Percentiles rank a stretch among this genome's conserved stretches.
phyloP scores from a whole-genome alignment of 2,113 vertebrate genomes.

The Hipposideros armiger region DNA sequence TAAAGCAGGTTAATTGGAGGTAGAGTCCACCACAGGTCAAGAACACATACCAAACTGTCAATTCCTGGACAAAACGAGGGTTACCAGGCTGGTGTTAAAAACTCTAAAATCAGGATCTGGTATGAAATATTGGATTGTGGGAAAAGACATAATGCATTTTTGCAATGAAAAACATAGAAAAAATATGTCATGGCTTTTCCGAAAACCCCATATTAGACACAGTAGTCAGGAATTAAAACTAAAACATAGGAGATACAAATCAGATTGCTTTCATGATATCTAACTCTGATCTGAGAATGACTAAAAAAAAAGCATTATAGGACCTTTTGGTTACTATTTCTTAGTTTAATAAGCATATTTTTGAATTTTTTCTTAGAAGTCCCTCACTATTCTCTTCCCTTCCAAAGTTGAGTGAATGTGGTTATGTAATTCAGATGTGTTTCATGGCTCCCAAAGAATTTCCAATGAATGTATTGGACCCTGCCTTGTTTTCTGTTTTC shows the following conservation, averaged over 20 bases:
- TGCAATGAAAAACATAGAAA: too few species aligned
- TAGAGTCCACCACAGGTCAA: background rate
- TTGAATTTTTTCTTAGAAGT: background rate
- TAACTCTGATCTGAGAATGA: background rate
- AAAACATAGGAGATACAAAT: background rate
- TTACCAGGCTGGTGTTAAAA: background rate
- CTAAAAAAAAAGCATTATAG: background rate
- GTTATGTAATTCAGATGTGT: background rate
- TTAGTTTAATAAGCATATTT: background rate
- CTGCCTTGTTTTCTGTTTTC: background rate
- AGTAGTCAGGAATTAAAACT: background rate
- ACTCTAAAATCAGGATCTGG: background rate
- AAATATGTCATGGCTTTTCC: too few species aligned
- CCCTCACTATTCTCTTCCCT: background rate
- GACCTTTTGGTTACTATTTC: background rate
- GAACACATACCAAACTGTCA: background rate
- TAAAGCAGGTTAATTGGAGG: background rate
- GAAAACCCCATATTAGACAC: background rate
- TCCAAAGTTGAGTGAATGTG: background rate
- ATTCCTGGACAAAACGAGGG: background rate
- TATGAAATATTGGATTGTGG: background rate
- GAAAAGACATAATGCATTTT: too few species aligned
- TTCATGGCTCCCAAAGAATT: background rate
- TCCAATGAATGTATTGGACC: accelerated
- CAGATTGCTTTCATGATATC: background rate